Base-by-base conservation (phyloP, 2,113 vertebrate species). In the Zapus hudsonius region DNA sequence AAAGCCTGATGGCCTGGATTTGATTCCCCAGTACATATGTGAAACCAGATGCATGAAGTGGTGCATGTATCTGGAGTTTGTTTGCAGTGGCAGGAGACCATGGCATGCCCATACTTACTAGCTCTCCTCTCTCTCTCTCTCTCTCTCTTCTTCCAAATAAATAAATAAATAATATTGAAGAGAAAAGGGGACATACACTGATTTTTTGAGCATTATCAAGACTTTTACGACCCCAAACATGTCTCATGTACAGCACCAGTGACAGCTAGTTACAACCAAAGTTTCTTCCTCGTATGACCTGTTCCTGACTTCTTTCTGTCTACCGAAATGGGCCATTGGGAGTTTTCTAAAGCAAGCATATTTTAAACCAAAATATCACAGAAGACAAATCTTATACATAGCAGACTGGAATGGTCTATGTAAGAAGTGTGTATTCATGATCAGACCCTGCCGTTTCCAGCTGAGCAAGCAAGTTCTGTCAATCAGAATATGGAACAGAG, bases 371-470 rank as follows among this genome's bases (percentile, higher is more conserved):
- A 91, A 86, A 29, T 87, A 25, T 86, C 55, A 66, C 36, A 55
- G 36, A 86, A 66, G 88, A 82, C 59, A 93, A 89, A 61, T 87
- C 20, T 42, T 84, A 59, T 31, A 27, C 25, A 87, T 84, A 94
- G 40, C 38, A 86, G 22, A 19, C 36, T 72, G 12, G 23, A 79
- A 42, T 70, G 22, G 91, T 7, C 23, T 20, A 63, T 36, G 40
- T 67, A 57, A 86, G 36, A 64, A 90, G 40, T 16, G 85, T 11
- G 79, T 64, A n/a, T 55, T 72, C 29, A 66, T 66, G 22, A 12
- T 52, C 17, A 42, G n/a, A 86, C 38, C 72, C 2, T 69, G 3
- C 83, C 82, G 19, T 19, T 92, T 93, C 29, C 70, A 81, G 22
- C 75, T 72, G 33, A 12, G 82, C 22, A 3, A 86, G 29, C 52